These are phyloP conservation scores for Trypoxylon attenuatum DNA, from an alignment of 2,888 invertebrate genomes.

Conservation along the genomic window DNA sequence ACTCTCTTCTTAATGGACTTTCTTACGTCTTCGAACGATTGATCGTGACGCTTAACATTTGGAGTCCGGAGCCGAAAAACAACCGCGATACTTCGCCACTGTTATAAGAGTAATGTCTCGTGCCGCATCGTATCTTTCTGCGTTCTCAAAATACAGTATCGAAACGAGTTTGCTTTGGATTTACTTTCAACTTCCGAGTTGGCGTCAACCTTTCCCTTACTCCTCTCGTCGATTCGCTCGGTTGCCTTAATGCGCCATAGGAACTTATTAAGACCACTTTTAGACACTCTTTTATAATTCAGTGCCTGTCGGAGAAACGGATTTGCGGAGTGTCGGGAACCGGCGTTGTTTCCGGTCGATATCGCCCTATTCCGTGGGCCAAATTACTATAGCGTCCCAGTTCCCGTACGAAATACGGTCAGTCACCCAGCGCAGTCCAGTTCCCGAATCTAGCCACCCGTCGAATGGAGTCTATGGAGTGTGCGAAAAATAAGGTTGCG, in stretches of 20 bases:
- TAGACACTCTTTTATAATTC: no score
- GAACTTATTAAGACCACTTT: no score
- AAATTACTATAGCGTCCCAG: not conserved
- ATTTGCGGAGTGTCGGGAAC: no score
- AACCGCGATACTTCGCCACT: not conserved
- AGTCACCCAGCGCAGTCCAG: not conserved
- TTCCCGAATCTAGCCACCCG: no score
- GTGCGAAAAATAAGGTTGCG: not conserved
- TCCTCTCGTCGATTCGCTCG: not conserved
- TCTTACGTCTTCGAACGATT: conserved; percentile 32
- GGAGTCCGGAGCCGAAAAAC: not conserved
- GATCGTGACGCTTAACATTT: conserved; percentile 8
- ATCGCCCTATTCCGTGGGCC: not conserved
- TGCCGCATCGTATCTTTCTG: not conserved
- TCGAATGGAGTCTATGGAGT: not conserved
- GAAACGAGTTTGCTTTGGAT: not conserved
- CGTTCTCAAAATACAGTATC: not conserved
- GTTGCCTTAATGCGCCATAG: no score
- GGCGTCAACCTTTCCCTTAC: not conserved
- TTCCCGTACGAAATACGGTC: not conserved
- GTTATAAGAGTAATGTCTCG: not conserved
- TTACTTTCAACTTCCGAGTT: not conserved
- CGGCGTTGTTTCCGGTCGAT: not conserved
- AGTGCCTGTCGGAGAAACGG: no score
- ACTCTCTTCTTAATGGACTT: conserved; percentile 24